phyloP scores from a whole-genome alignment of 2,888 invertebrate species.

The Erpobdella octoculata region DNA sequence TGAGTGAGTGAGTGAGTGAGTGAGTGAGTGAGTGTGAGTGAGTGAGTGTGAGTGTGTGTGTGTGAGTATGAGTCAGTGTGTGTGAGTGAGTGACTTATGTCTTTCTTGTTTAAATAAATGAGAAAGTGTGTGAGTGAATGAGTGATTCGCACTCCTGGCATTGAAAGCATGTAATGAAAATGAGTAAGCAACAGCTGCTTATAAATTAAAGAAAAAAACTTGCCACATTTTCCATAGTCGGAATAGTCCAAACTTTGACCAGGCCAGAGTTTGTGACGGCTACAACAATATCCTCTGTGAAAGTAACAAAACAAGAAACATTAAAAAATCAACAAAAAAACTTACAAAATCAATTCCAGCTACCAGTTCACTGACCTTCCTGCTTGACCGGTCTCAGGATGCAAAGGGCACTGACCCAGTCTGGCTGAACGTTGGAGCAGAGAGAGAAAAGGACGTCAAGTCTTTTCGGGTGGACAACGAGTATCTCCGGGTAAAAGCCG shows the following conservation, averaged over 20 bases:
- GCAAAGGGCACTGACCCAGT: conserved; percentile 94
- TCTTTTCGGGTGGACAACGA: conserved; percentile 91
- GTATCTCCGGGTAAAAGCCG: conserved; percentile 93
- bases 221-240: conserved; percentile 74
- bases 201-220: background rate
- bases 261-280: conserved; percentile 90
- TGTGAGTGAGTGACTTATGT: no score
- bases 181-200: no score
- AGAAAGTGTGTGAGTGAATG: no score
- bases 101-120: no score
- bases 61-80: no score
- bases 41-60: no score
- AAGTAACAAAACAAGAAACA: background rate
- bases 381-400: conserved; percentile 64
- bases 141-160: no score
- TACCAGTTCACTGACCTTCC: conserved; percentile 59
- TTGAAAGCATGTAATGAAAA: no score
- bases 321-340: background rate
- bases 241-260: conserved; percentile 90
- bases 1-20: no score
- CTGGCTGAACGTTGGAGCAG: conserved; percentile 87
- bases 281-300: conserved; percentile 73
- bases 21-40: no score
- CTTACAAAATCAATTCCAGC: background rate
- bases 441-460: conserved; percentile 83